Conservation (phyloP, 1,140 invertebrate species). For the Drosophila mayri region DNA sequence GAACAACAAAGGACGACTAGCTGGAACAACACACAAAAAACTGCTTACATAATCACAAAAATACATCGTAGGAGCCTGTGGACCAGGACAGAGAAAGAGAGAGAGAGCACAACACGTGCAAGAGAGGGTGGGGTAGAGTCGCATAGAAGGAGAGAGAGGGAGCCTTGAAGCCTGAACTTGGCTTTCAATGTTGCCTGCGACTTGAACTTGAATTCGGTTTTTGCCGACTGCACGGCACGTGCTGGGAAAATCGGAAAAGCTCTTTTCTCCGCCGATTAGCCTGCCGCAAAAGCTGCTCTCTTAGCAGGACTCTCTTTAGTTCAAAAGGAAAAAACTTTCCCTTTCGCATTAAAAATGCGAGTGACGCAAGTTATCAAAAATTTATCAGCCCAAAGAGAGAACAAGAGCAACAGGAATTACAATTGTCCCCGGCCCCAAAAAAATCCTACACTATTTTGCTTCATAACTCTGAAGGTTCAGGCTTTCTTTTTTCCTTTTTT, state of each 20-base stretch:
- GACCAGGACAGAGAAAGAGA: constrained; percentile 6
- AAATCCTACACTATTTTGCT: constrained; percentile 32
- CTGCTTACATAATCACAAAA: constrained; percentile 76
- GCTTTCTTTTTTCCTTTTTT: constrained; percentile 1
- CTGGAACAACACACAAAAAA: constrained; percentile 37
- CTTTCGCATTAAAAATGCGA: constrained; percentile 62
- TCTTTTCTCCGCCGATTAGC: constrained; percentile 25
- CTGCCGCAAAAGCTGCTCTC: constrained; percentile 10
- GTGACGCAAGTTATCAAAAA: constrained; percentile 81
- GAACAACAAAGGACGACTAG: constrained; percentile 43
- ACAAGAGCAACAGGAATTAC: constrained; percentile 50
- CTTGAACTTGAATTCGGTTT: constrained; percentile 75
- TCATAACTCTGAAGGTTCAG: constrained; percentile 19
- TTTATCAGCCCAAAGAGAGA: constrained; percentile 56
- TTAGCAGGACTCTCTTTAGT: constrained; percentile 23
- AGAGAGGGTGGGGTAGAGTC: constrained; percentile 14
- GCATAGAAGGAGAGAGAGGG: constrained; percentile 20
- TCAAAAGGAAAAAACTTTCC: background rate
- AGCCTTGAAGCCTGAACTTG: constrained; percentile 73
- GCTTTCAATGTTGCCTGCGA: constrained; percentile 78
- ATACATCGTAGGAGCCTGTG: constrained; percentile 37
- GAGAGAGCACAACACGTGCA: constrained; percentile 28
- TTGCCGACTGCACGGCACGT: constrained; percentile 43
- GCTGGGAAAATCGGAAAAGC: constrained; percentile 53
- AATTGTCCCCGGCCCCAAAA: constrained; percentile 13